These are phyloP conservation scores for Lissocephala sabroskyi DNA, from an alignment of 2,888 invertebrate species.

Conservation along the genomic window DNA sequence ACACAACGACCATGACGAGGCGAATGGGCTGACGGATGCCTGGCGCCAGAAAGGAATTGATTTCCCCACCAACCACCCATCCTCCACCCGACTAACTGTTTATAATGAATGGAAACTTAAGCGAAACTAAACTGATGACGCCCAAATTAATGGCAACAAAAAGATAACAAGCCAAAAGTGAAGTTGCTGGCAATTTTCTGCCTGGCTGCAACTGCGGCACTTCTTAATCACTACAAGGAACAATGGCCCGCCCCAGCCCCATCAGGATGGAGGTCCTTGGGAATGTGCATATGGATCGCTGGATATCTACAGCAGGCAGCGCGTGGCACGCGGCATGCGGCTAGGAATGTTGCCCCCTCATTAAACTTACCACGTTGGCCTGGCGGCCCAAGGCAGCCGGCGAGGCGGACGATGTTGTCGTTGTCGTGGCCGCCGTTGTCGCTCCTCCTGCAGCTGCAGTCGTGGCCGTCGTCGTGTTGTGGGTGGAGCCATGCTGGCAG, in stretches of 20 bases:
- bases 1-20: neutral
- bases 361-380: conserved; percentile 31
- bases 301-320: too few species aligned
- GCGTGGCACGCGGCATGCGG: conserved; percentile 10
- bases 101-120: conserved; percentile 1
- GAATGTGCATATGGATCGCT: too few species aligned
- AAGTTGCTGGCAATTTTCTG: conserved; percentile 18
- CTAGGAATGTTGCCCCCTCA: too few species aligned
- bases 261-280: too few species aligned
- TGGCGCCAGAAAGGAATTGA: conserved; percentile 6
- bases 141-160: conserved; percentile 21
- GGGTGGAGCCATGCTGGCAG: conserved; percentile 56
- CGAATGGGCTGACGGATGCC: too few species aligned
- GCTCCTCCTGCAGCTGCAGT: conserved; percentile 17
- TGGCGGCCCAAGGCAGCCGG: conserved; percentile 14
- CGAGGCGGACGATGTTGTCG: conserved; percentile 3
- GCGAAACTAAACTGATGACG: conserved; percentile 13
- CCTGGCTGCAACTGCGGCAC: conserved; percentile 16
- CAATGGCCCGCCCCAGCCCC: too few species aligned
- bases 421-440: conserved; percentile 7
- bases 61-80: too few species aligned
- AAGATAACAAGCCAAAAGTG: conserved; percentile 18
- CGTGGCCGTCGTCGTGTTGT: conserved; percentile 14
- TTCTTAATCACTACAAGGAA: too few species aligned
- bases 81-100: too few species aligned